Evolutionary conservation across 1,140 invertebrate genomes (phyloP).

Genomic region (Zaprionus ornatus): DNA sequence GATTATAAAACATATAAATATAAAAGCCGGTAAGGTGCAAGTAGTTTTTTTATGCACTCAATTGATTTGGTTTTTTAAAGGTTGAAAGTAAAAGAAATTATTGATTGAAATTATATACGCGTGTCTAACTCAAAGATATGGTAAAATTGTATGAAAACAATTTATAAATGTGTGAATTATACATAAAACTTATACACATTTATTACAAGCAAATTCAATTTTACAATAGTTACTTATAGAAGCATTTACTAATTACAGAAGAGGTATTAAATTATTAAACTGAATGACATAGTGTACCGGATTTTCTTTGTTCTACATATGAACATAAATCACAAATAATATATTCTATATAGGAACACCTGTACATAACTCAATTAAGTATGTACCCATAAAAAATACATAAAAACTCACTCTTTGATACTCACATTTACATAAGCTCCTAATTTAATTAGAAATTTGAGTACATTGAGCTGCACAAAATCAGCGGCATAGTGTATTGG

Average conservation of each 20-base stretch:
- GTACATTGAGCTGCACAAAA: slow-evolving; percentile 96
- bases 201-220: neutral
- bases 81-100: neutral
- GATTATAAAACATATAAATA: neutral
- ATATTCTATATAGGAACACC: neutral
- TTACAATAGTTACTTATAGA: neutral
- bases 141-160: no score
- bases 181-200: neutral
- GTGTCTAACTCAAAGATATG: neutral
- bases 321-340: neutral
- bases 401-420: neutral
- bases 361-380: slow-evolving; percentile 1
- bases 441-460: slow-evolving; percentile 93
- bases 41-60: neutral
- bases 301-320: neutral
- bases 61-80: neutral
- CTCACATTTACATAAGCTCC: slow-evolving; percentile 94
- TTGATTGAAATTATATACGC: neutral
- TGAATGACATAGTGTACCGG: no score
- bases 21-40: neutral
- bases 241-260: no score
- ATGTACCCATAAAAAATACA: neutral
- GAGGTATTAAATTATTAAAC: no score
- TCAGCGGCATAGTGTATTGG: slow-evolving; percentile 96
- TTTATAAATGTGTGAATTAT: neutral